Percentiles rank a stretch among this genome's conserved stretches.
Evolutionary conservation across 2,888 invertebrate genomes (phyloP).

Genomic region (Reticulitermes lucifugus): DNA sequence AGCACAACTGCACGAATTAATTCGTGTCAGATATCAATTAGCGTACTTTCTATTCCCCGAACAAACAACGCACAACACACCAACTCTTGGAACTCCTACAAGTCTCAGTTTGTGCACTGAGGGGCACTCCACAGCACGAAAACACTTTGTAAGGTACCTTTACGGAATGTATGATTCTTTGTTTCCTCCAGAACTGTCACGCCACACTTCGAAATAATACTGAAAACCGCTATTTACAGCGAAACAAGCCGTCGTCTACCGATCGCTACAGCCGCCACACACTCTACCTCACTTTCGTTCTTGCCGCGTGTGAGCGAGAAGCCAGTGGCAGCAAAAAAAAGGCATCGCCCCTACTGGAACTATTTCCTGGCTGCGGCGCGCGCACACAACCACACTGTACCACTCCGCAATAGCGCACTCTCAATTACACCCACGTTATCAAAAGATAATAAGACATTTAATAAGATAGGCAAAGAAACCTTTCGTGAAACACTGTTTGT

Average conservation of each 20-base stretch:
- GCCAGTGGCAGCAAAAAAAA: neutral
- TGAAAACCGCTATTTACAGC: neutral
- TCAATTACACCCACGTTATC: neutral
- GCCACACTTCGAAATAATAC: neutral
- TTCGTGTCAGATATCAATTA: conserved; percentile 1
- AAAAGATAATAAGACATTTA: neutral
- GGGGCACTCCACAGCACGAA: too few relatives aligned
- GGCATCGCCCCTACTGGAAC: conserved; percentile 10
- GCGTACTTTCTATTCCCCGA: neutral
- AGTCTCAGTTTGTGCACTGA: too few relatives aligned
- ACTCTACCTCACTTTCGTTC: neutral
- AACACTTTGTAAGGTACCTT: too few relatives aligned
- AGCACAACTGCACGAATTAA: neutral
- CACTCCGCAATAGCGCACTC: conserved; percentile 6
- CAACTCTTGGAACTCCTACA: too few relatives aligned
- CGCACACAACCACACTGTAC: neutral
- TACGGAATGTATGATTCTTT: too few relatives aligned
- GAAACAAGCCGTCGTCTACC: neutral
- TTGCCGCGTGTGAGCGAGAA: neutral
- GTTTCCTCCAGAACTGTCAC: neutral
- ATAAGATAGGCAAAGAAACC: neutral
- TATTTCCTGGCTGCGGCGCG: conserved; percentile 4
- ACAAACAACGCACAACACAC: too few relatives aligned
- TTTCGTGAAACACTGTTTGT: neutral
- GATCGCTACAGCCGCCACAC: neutral